Conservation (phyloP, 53 echinoderm and acorn worm species). For the Paracentrotus lividus region DNA sequence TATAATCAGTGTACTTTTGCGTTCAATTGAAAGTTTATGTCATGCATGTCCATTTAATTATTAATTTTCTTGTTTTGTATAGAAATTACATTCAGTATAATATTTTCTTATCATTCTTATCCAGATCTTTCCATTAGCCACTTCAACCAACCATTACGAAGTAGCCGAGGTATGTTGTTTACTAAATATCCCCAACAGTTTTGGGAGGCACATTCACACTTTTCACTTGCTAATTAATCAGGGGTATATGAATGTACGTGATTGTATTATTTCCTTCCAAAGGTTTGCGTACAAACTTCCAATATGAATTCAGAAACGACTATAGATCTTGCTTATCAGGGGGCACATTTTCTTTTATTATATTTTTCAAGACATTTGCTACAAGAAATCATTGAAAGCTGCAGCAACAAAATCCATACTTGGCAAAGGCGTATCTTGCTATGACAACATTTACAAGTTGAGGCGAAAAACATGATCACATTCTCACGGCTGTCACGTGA, state of each 20-base stretch:
- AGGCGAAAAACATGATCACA: no score
- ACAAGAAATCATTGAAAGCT: no score
- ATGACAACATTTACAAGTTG: no score
- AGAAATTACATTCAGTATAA: background rate
- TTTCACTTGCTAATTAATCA: background rate
- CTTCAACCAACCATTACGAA: conserved; percentile 58
- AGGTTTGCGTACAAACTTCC: no score
- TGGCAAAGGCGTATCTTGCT: no score
- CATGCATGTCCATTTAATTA: background rate
- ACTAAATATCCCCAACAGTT: background rate
- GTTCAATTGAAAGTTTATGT: background rate
- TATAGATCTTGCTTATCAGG: no score
- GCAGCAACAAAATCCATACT: no score
- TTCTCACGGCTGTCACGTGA: no score
- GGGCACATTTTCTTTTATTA: no score
- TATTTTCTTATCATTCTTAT: background rate
- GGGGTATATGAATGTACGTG: background rate
- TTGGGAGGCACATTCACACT: background rate
- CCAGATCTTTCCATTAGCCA: conserved; percentile 57
- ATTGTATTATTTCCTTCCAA: no score
- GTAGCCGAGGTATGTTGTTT: conserved; percentile 17
- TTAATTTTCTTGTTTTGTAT: background rate
- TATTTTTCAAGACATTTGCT: no score
- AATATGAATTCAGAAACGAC: no score
- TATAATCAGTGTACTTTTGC: background rate